A percentile compares a stretch with the other conserved stretches of the same genome.
phyloP scores from a whole-genome alignment of 2,797 vertebrate species.

The Ara ararauna region DNA sequence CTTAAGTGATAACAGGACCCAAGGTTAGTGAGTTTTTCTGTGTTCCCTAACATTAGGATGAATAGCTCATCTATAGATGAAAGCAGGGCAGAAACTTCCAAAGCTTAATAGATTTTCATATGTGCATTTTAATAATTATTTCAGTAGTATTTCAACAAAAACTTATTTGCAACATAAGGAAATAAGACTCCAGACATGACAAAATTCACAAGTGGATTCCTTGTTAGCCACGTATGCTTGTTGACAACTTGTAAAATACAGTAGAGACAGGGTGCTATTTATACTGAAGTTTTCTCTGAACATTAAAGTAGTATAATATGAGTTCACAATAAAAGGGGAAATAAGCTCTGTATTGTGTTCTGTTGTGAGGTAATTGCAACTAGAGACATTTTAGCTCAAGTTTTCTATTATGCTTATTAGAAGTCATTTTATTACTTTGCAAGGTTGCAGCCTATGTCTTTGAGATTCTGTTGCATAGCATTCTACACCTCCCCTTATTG shows the following conservation, averaged over 20 bases:
- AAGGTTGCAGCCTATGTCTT: neutral
- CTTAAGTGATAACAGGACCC: neutral
- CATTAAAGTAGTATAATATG: neutral
- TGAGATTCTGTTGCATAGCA: neutral
- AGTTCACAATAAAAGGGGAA: neutral
- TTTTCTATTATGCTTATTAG: neutral
- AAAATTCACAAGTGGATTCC: neutral
- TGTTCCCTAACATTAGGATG: neutral
- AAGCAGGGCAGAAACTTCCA: neutral
- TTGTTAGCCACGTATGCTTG: neutral
- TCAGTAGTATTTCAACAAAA: neutral
- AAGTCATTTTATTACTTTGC: conserved; percentile 19
- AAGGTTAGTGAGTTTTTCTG: neutral
- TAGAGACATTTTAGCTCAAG: neutral
- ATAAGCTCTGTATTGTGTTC: neutral
- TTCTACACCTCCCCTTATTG: neutral
- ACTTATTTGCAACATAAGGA: neutral
- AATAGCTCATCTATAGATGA: neutral
- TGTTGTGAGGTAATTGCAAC: neutral
- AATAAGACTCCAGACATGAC: neutral
- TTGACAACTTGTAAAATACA: neutral
- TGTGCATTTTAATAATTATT: neutral
- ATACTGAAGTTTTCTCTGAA: neutral
- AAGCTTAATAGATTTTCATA: neutral
- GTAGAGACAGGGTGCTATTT: neutral